Evolutionary conservation across 2,113 vertebrate species (phyloP).

Genomic region (Phrynosoma blainvillii): DNA sequence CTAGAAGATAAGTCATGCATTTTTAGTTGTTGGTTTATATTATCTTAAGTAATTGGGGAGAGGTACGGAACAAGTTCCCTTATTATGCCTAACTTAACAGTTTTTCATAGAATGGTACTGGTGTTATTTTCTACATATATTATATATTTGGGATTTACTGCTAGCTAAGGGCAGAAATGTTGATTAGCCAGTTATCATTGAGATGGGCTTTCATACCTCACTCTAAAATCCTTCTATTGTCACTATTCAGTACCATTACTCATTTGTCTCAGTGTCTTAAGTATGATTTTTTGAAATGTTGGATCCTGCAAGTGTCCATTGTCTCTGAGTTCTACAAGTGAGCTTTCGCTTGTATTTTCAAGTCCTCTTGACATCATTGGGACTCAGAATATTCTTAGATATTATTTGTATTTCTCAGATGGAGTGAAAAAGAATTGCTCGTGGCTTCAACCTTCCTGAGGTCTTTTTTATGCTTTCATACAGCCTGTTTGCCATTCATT

Average conservation of each 20-base stretch:
- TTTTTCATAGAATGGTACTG: background rate
- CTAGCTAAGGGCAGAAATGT: background rate
- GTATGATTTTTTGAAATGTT: too few relatives aligned
- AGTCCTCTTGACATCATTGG: background rate
- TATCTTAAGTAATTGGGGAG: too few relatives aligned
- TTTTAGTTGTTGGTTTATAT: too few relatives aligned
- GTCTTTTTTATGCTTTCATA: background rate
- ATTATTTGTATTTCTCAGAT: background rate
- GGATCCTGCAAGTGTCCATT: background rate
- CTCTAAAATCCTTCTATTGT: background rate
- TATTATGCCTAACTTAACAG: background rate
- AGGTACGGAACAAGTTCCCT: background rate
- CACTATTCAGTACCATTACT: background rate
- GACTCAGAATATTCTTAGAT: background rate
- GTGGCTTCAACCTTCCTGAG: background rate
- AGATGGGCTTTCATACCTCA: too few relatives aligned
- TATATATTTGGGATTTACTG: background rate
- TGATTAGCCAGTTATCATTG: background rate
- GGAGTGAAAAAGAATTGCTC: too few relatives aligned
- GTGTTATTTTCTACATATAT: background rate
- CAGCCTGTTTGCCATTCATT: background rate
- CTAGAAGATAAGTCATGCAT: too few relatives aligned
- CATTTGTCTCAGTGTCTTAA: background rate
- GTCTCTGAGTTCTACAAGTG: background rate
- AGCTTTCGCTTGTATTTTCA: background rate